Conservation (phyloP, 2,113 vertebrate species). For the Cnemophilus loriae region DNA sequence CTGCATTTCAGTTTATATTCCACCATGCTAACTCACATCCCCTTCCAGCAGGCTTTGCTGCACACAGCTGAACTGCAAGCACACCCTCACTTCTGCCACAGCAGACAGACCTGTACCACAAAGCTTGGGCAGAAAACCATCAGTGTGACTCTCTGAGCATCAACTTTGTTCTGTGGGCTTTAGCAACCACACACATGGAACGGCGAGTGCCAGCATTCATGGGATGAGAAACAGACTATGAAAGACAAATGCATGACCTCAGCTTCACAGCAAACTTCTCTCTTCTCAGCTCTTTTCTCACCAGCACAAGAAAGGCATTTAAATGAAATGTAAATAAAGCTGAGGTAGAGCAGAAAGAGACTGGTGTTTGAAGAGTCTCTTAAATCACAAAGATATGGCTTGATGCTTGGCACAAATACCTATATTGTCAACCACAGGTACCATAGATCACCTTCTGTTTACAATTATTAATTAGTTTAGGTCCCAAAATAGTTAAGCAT, state of each 20-base stretch:
- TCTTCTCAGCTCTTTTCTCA: not conserved
- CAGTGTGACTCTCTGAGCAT: not conserved
- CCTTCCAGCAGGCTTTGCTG: not conserved
- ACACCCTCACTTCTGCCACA: not conserved
- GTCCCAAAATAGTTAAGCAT: not conserved
- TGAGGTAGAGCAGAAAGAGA: not conserved
- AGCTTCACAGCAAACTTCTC: not conserved
- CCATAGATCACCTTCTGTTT: not conserved
- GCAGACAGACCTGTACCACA: not conserved
- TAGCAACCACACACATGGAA: not conserved
- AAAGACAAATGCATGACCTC: not conserved
- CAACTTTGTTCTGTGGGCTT: rapidly evolving
- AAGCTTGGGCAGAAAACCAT: not conserved
- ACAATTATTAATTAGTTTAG: not conserved
- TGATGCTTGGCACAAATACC: not conserved
- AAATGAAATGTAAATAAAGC: not conserved
- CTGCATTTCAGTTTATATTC: not conserved
- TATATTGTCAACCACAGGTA: not conserved
- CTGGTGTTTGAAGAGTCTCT: not conserved
- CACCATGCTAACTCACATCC: not conserved
- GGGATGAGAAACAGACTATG: not conserved
- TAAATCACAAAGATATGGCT: not conserved
- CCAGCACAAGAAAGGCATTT: not conserved
- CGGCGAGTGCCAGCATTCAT: not conserved
- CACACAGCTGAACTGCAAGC: not conserved